phyloP scores from a whole-genome alignment of 2,888 invertebrate species.

The Caenorhabditis virilis region DNA sequence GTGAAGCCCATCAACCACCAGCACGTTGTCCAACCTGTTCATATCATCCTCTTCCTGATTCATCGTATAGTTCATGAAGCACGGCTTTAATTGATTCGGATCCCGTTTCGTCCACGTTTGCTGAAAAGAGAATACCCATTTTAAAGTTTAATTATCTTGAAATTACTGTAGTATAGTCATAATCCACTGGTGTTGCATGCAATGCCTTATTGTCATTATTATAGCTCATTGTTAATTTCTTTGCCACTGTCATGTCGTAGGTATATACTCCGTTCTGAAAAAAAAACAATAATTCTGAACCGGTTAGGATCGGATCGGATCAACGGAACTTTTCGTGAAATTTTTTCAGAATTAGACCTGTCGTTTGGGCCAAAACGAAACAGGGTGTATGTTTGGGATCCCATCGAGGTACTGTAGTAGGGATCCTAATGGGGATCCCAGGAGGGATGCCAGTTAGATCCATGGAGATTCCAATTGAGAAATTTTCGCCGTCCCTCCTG shows the following conservation, averaged over 20 bases:
- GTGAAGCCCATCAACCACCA: slow-evolving; percentile 53
- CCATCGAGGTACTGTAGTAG: too few relatives aligned
- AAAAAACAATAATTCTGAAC: neutral
- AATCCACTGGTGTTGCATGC: slow-evolving; percentile 54
- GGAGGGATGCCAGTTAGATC: too few relatives aligned
- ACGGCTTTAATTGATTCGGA: slow-evolving; percentile 45
- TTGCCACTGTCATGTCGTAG: slow-evolving; percentile 46
- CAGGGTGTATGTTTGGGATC: too few relatives aligned
- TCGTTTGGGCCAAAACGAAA: too few relatives aligned
- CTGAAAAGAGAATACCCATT: too few relatives aligned
- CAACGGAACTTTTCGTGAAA: too few relatives aligned
- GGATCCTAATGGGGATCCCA: too few relatives aligned
- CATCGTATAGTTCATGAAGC: slow-evolving; percentile 29
- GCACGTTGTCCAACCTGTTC: slow-evolving; percentile 38
- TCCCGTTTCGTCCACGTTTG: slow-evolving; percentile 40
- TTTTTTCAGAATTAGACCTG: too few relatives aligned
- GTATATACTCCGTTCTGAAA: slow-evolving; percentile 54
- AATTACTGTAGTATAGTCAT: slow-evolving; percentile 43
- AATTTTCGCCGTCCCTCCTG: too few relatives aligned
- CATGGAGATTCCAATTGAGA: too few relatives aligned
- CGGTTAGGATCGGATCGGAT: too few relatives aligned
- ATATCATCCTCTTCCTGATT: slow-evolving; percentile 22
- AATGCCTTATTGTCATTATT: slow-evolving; percentile 30
- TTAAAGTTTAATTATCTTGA: neutral
- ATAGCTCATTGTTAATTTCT: slow-evolving; percentile 53